Base-by-base conservation (phyloP, 2,888 invertebrate genomes). In the Acrobasis suavella region DNA sequence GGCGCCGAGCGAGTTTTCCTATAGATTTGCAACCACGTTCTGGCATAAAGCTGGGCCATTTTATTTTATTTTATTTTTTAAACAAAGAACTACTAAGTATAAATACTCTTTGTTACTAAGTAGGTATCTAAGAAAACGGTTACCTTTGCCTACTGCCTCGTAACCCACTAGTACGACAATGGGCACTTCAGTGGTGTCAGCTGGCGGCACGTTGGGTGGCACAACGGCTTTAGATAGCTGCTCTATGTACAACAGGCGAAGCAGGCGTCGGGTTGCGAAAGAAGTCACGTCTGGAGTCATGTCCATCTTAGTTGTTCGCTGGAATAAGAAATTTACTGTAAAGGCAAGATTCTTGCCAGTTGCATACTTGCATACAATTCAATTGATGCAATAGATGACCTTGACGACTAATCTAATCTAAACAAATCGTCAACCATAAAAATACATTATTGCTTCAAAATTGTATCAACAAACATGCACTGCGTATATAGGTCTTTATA, bases 71-170 rank as follows among this genome's bases (percentile, higher is more conserved):
- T 32, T 7, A 2, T 32, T 32, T 32, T 32, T 32, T 0, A 32
- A 32, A 32, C 2, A 32, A 32, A 32, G 32, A 32, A 22, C 22
- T 22, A 22, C 22, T 22, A 2, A 22, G 2, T 2, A 22, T 22
- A 22, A 22, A 22, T 22, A 22, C n/a, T n/a, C n/a, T n/a, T 22
- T 22, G 22, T 1, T 22, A 22, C 32, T 32, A 22, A 22, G 22
- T 32, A 32, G 32, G 32, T 32, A 32, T 32, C 32, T 32, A 8
- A 7, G 32, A 32, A 50, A 0, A 16, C n/a, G 10, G 12, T 22
- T 71, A 90, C 91, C 91, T 89, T 91, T 92, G 2, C 91, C 91
- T 50, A 86, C 80, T 15, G 83, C 88, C 72, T 91, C 89, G 60
- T 82, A 77, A 0, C 92, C 92, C 7, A 91, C 91, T 1, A 92